Evolutionary conservation across 2,113 vertebrate species (phyloP).

Genomic region (Noturus placidus): DNA sequence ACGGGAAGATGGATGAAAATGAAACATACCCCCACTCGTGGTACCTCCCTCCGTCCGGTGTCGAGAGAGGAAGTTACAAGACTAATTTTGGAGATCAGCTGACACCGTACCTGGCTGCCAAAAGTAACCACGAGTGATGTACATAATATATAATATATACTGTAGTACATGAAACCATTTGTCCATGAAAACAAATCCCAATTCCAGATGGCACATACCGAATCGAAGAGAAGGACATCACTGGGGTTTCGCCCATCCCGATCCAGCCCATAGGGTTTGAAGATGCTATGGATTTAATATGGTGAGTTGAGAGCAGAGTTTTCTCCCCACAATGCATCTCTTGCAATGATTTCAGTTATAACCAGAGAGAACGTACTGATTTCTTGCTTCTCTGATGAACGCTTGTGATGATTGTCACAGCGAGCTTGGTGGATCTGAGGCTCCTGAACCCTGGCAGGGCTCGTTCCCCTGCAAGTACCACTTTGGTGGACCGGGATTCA

Average conservation of each 20-base stretch:
- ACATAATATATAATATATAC: neutral
- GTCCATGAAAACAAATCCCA: neutral
- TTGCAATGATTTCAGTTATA: neutral
- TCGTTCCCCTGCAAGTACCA: constrained; percentile 78
- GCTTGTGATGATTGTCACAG: constrained; percentile 60
- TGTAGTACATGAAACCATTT: neutral
- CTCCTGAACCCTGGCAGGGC: constrained; percentile 73
- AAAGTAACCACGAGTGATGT: constrained; percentile 54
- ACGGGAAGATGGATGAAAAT: constrained; percentile 68
- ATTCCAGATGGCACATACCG: constrained; percentile 75
- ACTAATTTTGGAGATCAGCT: constrained; percentile 76
- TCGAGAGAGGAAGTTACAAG: constrained; percentile 79
- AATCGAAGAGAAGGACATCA: constrained; percentile 61
- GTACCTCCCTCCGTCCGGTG: constrained; percentile 81
- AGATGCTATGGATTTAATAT: constrained; percentile 80
- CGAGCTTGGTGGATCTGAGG: constrained; percentile 64
- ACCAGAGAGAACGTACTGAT: neutral
- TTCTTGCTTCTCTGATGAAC: neutral
- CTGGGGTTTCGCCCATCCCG: constrained; percentile 80
- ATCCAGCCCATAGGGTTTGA: constrained; percentile 86
- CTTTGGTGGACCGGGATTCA: constrained; percentile 81
- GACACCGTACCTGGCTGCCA: constrained; percentile 84
- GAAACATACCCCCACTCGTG: constrained; percentile 86
- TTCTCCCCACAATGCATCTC: neutral
- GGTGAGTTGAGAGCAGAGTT: constrained; percentile 68